Evolutionary conservation across 1,140 invertebrate species (phyloP).

Genomic region (Brachionus asplanchnoidis): DNA sequence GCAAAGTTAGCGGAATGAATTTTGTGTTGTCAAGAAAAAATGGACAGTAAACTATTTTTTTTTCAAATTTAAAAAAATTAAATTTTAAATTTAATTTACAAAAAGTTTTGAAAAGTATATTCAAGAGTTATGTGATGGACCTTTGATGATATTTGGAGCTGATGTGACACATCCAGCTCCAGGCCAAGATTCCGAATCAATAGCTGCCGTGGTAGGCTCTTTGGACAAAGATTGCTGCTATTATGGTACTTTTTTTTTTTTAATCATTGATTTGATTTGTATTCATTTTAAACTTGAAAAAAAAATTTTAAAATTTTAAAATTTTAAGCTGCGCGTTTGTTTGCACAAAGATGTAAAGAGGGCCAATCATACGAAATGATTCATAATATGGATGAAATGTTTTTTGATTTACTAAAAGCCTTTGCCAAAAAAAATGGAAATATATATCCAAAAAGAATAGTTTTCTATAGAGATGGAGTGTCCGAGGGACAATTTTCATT

Average conservation of each 20-base stretch:
- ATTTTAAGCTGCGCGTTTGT: no score
- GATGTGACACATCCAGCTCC: neutral
- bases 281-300: neutral
- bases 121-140: neutral
- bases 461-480: neutral
- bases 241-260: no score
- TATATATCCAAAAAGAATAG: neutral
- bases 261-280: neutral
- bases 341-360: no score
- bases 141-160: neutral
- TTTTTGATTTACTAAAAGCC: neutral
- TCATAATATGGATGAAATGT: neutral
- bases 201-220: slow-evolving; percentile 7
- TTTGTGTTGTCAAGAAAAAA: neutral
- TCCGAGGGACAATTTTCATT: slow-evolving; percentile 31
- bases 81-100: neutral
- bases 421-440: neutral
- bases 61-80: neutral
- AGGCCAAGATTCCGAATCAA: neutral
- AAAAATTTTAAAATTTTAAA: no score
- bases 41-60: neutral
- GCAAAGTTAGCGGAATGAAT: neutral
- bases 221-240: neutral
- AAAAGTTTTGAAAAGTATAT: neutral
- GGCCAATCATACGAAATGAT: neutral